Base-by-base conservation (phyloP, 1,140 invertebrate species). In the Adoxophyes honmai region DNA sequence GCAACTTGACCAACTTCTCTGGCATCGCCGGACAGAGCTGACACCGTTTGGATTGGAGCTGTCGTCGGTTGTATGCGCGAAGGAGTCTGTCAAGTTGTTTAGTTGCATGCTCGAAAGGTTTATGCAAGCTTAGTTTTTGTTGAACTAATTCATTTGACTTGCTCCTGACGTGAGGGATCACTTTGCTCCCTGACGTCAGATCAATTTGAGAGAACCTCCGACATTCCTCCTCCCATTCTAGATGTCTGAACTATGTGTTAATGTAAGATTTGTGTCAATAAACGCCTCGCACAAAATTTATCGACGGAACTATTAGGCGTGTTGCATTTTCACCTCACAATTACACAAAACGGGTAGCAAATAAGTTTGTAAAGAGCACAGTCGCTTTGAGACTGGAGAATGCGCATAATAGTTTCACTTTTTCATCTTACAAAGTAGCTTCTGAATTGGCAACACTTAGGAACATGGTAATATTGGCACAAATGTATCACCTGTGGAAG, bases 101-200 rank as follows among this genome's bases (percentile, higher is more conserved):
- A 51, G 51, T 52, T 60, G 60, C 57, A 62, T 61, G 64, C 65
- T 65, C 64, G 59, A 62, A 72, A 76, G 78, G 81, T 74, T 60
- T 66, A 57, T 76, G 69, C 64, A 36, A 53, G 54, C 60, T 76
- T 73, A 4, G 42, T 48, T 48, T n/a, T 48, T 18, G 42, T 48
- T 48, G 42, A 60, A 60, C 77, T 69, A 80, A 87, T 87, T 85
- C 84, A 87, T 87, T 87, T 87, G 84, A 87, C 84, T 85, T 87
- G 84, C 81, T 84, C 75, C 64, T 80, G 77, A 77, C 83, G 82
- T 84, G 75, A 81, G 67, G 81, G 81, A 66, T 81, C 70, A 55
- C 48, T 70, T 68, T 52, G 55, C 18, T 63, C 56, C 52, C 73
- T 69, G 51, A 68, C 76, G 52, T 70, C 63, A 61, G 66, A 71